Evolutionary conservation across 2,113 vertebrate genomes (phyloP), one percentile per base, ranked within the genome.

Genomic region (Thomomys bottae): DNA sequence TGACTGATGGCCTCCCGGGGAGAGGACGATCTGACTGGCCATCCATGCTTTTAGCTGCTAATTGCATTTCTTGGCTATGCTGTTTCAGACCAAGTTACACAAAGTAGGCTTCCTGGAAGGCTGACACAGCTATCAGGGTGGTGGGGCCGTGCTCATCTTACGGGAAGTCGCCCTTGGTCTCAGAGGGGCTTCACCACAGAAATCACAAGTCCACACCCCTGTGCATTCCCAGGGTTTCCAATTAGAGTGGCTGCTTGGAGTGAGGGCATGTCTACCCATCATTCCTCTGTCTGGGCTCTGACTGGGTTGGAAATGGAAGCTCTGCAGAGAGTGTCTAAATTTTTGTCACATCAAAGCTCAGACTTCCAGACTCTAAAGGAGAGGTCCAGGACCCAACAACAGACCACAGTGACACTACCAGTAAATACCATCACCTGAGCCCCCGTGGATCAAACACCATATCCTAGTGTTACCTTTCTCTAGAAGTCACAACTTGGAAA

Each of bases 41-140:
- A 83, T 90, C 81, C 21, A 2, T 68, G 93, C 92, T 95, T 93
- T 96, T 77, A 95, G 90, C 54, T 90, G 92, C 90, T 96, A 94
- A 96, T 96, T 96, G 90, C 88, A 88, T 95, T 95, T 95, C 83
- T 90, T 95, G 82, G 88, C 79, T 76, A 3, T 36, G 64, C 68
- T 70, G 71, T 68, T 90, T 83, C 83, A 85, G 94, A 94, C 70
- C 32, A 40, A 80, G 67, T 91, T 86, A 85, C 30, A 83, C 3
- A 28, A 81, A 93, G 63, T 75, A 20, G 12, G 36, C 9, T 96
- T 96, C 95, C 93, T 95, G 92, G 92, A 95, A 96, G 67, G 68
- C 92, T 94, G 92, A 91, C 86, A 67, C 71, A 72, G 88, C 86
- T 93, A 57, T 93, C 90, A 90, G 73, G 91, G 72, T 23, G 76